Conservation (phyloP, 2,888 invertebrate species). For the Chymomyza procnemis region DNA sequence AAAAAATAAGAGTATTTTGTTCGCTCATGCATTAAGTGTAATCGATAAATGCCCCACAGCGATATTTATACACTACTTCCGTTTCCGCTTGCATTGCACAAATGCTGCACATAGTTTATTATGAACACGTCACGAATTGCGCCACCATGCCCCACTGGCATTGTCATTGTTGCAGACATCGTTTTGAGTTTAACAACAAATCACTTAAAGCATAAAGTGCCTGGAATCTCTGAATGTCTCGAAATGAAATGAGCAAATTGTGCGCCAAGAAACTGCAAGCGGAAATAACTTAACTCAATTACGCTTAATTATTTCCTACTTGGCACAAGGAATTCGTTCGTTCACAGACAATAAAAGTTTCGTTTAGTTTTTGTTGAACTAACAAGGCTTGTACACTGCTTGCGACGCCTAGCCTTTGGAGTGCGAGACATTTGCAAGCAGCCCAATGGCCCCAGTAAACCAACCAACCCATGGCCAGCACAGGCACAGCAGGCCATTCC, state of each 20-base stretch:
- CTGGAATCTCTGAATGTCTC: neutral
- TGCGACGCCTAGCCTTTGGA: slow-evolving; percentile 31
- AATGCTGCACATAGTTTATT: neutral
- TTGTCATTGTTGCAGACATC: neutral
- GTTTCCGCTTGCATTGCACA: slow-evolving; percentile 9
- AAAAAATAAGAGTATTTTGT: neutral
- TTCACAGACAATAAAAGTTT: slow-evolving; percentile 68
- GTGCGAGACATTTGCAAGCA: neutral
- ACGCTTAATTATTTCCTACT: slow-evolving; percentile 74
- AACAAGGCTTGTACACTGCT: slow-evolving; percentile 21
- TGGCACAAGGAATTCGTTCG: slow-evolving; percentile 58
- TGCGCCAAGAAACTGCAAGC: slow-evolving; percentile 40
- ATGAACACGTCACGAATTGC: neutral
- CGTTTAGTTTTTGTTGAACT: slow-evolving; percentile 53
- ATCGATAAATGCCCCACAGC: slow-evolving; percentile 30
- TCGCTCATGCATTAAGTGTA: slow-evolving; percentile 37
- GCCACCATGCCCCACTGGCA: neutral
- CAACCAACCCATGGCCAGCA: no score
- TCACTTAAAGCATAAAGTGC: slow-evolving; percentile 38
- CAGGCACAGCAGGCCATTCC: neutral
- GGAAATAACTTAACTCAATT: slow-evolving; percentile 74
- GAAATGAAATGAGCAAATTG: neutral
- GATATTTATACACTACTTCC: slow-evolving; percentile 2
- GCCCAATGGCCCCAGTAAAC: neutral
- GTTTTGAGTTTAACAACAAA: slow-evolving; percentile 29